phyloP scores from a whole-genome alignment of 1,140 invertebrate species.

The Heliconius eleuchia region DNA sequence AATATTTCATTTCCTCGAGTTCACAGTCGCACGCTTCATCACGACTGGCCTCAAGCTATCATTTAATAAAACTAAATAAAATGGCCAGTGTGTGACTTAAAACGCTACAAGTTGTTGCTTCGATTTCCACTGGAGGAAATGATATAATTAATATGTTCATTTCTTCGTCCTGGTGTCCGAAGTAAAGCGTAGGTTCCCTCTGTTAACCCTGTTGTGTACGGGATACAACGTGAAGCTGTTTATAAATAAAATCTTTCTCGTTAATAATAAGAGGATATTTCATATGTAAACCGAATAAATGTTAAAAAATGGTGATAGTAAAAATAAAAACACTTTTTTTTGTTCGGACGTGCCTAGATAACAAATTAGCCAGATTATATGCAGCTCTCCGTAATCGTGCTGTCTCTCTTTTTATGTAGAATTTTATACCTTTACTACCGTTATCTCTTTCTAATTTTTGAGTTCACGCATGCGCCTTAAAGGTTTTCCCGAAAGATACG shows the following conservation, averaged over 20 bases:
- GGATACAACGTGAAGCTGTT: neutral
- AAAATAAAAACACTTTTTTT: conserved; percentile 36
- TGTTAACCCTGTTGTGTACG: no score
- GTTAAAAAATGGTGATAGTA: conserved; percentile 1
- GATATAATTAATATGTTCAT: no score
- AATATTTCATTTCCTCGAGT: neutral
- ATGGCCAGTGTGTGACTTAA: no score
- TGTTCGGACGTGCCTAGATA: conserved; percentile 68
- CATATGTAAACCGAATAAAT: neutral
- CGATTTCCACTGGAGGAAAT: no score
- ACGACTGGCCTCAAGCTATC: no score
- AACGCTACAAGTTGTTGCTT: no score
- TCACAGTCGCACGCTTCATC: no score
- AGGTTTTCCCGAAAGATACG: conserved; percentile 66
- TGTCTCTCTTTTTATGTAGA: conserved; percentile 46
- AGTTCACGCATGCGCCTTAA: conserved; percentile 64
- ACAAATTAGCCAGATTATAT: conserved; percentile 72
- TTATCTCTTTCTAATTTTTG: conserved; percentile 57
- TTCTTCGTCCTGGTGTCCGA: no score
- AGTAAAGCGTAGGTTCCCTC: no score
- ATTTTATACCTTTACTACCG: conserved; percentile 26
- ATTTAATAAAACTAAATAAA: neutral
- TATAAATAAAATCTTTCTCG: neutral
- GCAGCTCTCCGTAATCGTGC: conserved; percentile 50
- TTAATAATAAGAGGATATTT: neutral